Evolutionary conservation across 2,797 vertebrate genomes (phyloP).

Genomic region (Myotis vivesi): DNA sequence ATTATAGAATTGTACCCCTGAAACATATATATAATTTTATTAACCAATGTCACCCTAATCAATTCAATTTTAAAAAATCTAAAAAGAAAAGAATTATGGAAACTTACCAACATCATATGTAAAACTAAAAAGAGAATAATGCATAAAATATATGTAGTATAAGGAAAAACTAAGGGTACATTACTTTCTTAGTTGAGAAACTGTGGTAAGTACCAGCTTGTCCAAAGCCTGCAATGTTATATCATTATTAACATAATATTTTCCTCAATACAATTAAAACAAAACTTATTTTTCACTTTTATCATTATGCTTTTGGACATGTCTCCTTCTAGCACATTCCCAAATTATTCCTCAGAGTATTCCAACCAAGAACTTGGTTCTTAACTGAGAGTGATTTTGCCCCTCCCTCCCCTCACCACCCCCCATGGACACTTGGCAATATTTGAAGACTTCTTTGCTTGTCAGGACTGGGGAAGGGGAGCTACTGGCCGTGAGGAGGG

Average conservation of each 20-base stretch:
- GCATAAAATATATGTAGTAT: not conserved
- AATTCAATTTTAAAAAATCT: not conserved
- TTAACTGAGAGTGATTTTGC: no score
- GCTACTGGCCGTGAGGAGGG: not conserved
- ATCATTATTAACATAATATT: not conserved
- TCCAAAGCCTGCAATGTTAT: not conserved
- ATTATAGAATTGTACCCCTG: not conserved
- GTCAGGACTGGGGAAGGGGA: no score
- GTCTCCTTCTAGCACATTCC: not conserved
- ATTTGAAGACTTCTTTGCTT: no score
- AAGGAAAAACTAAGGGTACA: not conserved
- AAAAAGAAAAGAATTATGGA: no score
- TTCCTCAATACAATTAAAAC: not conserved
- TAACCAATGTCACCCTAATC: not conserved
- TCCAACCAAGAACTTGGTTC: not conserved
- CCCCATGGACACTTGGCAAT: no score
- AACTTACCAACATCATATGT: not conserved
- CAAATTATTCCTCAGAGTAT: not conserved
- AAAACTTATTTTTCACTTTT: not conserved
- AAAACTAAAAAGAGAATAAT: not conserved
- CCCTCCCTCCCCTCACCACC: accelerated
- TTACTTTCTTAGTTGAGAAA: not conserved
- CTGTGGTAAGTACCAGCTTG: not conserved
- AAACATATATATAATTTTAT: not conserved
- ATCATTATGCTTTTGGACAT: not conserved